A percentile compares a stretch with the other conserved stretches of the same genome.
Evolutionary conservation across 2,888 invertebrate species (phyloP).

Genomic region (Diloba caeruleocephala): DNA sequence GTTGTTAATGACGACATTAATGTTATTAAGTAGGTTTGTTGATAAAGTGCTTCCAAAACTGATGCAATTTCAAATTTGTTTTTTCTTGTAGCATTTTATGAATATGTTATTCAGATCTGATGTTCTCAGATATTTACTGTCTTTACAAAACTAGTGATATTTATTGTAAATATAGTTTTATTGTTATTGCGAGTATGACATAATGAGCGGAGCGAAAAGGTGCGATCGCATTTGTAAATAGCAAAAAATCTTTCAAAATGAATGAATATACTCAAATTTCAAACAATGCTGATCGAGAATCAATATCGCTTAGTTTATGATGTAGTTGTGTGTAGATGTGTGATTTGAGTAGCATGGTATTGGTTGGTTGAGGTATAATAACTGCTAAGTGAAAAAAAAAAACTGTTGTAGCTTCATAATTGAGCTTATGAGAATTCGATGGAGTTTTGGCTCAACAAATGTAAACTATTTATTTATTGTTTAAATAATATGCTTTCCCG

Average conservation of each 20-base stretch:
- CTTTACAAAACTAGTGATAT: constrained; percentile 44
- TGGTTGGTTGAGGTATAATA: constrained; percentile 10
- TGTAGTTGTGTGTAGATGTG: constrained; percentile 5
- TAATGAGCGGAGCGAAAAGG: constrained; percentile 12
- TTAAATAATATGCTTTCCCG: no score
- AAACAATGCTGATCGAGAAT: background rate
- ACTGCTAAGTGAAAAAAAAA: no score
- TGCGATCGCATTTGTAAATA: no score
- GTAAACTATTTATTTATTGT: no score
- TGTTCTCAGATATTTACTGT: constrained; percentile 30
- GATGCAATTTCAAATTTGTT: constrained; percentile 39
- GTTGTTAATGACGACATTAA: constrained; percentile 19
- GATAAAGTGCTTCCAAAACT: constrained; percentile 34
- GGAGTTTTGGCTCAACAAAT: no score
- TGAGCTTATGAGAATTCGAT: no score
- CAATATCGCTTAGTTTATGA: constrained; percentile 2
- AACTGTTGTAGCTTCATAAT: no score
- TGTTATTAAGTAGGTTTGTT: background rate
- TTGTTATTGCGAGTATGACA: constrained; percentile 10
- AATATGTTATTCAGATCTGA: constrained; percentile 51
- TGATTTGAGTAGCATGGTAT: constrained; percentile 14
- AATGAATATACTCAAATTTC: no score
- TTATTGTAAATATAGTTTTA: constrained; percentile 56
- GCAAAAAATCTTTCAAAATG: no score
- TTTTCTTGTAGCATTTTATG: constrained; percentile 35